Evolutionary conservation across 30 jellyfish, hydroid and myxozoan genomes (phyloP).

Genomic region (Mastigias papua): DNA sequence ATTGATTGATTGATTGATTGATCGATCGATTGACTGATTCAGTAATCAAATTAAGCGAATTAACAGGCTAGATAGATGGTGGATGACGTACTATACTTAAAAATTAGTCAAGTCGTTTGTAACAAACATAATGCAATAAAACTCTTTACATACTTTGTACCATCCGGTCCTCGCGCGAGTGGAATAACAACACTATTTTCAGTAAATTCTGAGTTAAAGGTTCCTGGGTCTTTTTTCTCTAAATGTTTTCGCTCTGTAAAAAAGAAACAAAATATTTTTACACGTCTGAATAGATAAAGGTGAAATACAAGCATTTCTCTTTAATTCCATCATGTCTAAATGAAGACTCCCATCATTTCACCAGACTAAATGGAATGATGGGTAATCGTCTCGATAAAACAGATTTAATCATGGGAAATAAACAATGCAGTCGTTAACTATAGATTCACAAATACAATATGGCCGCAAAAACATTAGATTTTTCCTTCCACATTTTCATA

Average conservation of each 20-base stretch:
- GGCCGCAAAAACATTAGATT: too few species aligned
- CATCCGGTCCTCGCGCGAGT: slow-evolving; percentile 68
- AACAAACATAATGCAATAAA: neutral
- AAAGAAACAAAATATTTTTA: neutral
- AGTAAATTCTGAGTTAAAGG: neutral
- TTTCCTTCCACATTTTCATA: too few species aligned
- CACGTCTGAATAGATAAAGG: neutral
- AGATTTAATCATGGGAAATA: neutral
- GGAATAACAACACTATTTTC: slow-evolving; percentile 31
- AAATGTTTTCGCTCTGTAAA: slow-evolving; percentile 62
- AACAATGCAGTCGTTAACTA: neutral
- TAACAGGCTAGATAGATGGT: neutral
- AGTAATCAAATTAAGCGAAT: neutral
- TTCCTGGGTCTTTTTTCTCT: slow-evolving; percentile 35
- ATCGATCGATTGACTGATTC: neutral
- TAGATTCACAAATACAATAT: too few species aligned
- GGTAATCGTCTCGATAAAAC: neutral
- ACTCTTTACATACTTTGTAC: slow-evolving; percentile 42
- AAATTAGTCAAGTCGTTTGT: neutral
- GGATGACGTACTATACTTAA: neutral
- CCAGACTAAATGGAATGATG: neutral
- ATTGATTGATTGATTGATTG: neutral
- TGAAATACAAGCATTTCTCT: neutral
- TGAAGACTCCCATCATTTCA: neutral
- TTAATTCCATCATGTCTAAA: neutral